Base-by-base conservation (phyloP, 2,113 vertebrate species). In the Pan paniscus region DNA sequence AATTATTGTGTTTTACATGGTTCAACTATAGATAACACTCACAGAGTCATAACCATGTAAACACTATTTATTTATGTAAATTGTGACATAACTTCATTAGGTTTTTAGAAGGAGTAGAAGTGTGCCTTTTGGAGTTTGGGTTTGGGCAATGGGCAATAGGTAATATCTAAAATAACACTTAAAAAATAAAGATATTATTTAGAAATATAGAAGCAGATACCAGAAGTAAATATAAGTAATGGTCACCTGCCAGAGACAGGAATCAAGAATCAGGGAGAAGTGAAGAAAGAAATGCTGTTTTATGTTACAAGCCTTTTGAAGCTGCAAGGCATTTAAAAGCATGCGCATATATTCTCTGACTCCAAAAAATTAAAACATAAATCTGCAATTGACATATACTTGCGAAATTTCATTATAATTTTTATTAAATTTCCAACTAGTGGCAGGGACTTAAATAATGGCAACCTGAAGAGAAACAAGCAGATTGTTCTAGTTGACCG, bases 301-400 rank as follows among this genome's bases (percentile, higher is more conserved):
- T 75, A 70, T 96, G 40, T 95, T 81, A 25, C 52, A 40, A 89
- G 30, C 11, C 23, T 89, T 55, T 1, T 79, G 89, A 89, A 91
- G 38, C 46, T 88, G 5, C 2, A 88, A 93, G 48, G 87, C 59
- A 81, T 88, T 94, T 94, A 61, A 88, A 89, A 20, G 17, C 30
- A 27, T 25, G 1, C 8, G 52, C 1, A 18, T 46, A 48, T 48
- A 52, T 40, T 43, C 57, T 90, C 22, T 75, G 46, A 82, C 89
- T 72, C 3, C 83, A 97, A 97, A 90, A 89, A 61, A 43, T 68
- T 48, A 94, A 97, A 85, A 8, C 50, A 55, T 67, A 96, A 92
- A 95, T 75, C 52, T 83, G 23, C 20, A 73, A 75, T 59, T 78
- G n/a, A 80, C 6, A 40, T 88, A 61, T 40, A 57, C n/a, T 80